Base-by-base conservation (phyloP, 1,140 invertebrate species). In the Leptopilina boulardi region DNA sequence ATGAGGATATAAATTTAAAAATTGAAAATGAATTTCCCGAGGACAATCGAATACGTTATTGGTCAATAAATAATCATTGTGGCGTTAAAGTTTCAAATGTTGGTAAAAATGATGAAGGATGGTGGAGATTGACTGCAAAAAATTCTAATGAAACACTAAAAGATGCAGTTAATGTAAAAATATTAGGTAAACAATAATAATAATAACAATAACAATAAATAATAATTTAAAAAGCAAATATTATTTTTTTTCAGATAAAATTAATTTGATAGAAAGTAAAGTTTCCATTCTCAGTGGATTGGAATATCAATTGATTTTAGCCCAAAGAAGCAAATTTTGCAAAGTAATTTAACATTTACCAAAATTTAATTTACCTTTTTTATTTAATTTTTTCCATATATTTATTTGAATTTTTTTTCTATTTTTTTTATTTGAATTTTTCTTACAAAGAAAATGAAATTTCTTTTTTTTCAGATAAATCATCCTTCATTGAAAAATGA, bases 191-290 rank as follows among this genome's bases (percentile, higher is more conserved):
- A 38, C 1, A 38, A 19, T 54, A 18, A 9, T 19, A 0, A 1
- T 21, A 6, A 54, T 9, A n/a, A n/a, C n/a, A n/a, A n/a, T n/a
- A n/a, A n/a, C n/a, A 18, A 2, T 51, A 54, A 54, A 1, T 51
- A 0, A 5, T 18, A 21, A 4, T 8, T 54, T 6, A 54, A 54
- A 19, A n/a, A 19, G 4, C n/a, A 18, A 21, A 6, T n/a, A 54
- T 54, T 54, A 19, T 9, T 54, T 54, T 66, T 13, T 11, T 66
- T 5, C 56, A 66, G 56, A 66, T 30, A 66, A 66, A 66, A 3
- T 66, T 9, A 30, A 4, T 30, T 30, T 13, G 1, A 66, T 66
- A 6, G 56, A 66, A 5, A 66, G 15, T 6, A n/a, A 66, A 30
- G 23, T 30, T 30, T 30, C 23, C 0, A 66, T 66, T 30, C 3